Evolutionary conservation across 1,140 invertebrate genomes (phyloP).

Genomic region (Oryctes rhinoceros): DNA sequence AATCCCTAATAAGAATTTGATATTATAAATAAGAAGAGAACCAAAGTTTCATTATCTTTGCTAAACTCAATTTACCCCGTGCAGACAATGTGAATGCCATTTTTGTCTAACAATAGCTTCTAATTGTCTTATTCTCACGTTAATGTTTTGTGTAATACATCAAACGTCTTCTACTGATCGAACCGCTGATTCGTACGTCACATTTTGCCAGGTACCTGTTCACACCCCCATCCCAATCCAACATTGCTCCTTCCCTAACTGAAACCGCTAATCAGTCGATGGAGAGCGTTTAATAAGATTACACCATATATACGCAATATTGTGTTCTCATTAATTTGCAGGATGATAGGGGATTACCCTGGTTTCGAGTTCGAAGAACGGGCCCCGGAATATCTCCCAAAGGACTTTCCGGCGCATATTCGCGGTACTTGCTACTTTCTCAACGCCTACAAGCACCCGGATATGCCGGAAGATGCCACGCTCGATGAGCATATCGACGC

Average conservation of each 20-base stretch:
- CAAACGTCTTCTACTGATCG: not conserved
- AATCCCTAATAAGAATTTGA: no score
- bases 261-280: not conserved
- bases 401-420: conserved; percentile 81
- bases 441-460: conserved; percentile 78
- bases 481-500: conserved; percentile 75
- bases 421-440: conserved; percentile 88
- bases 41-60: no score
- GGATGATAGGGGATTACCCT: conserved; percentile 75
- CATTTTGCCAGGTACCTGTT: not conserved
- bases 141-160: no score
- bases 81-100: no score
- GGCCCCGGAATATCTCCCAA: conserved; percentile 80
- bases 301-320: conserved; percentile 14
- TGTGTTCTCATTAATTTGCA: conserved; percentile 58
- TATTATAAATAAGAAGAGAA: no score
- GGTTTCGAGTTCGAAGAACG: conserved; percentile 83
- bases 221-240: not conserved
- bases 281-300: conserved; percentile 20
- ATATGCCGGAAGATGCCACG: conserved; percentile 65
- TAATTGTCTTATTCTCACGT: no score
- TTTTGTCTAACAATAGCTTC: no score
- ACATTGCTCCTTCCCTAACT: not conserved
- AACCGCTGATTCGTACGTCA: not conserved
- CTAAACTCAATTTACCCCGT: no score